Base-by-base conservation (phyloP, 2,888 invertebrate species). In the Ptychoptera albimana region DNA sequence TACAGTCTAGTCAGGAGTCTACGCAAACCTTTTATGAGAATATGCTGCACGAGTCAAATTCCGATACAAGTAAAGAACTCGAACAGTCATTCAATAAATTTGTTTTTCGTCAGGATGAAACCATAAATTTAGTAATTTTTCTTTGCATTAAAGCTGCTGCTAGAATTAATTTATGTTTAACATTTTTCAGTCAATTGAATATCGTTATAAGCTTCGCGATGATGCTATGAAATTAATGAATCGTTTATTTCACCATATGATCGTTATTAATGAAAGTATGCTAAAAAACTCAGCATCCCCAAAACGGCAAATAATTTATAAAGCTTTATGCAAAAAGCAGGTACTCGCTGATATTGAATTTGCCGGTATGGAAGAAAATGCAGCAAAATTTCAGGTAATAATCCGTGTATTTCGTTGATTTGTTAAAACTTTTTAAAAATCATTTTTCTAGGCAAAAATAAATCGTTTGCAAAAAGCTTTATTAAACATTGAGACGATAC, bases 41-140 rank as follows among this genome's bases (percentile, higher is more conserved):
- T 42, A 16, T 42, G 14, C 16, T 42, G n/a, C 30, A 34, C 8
- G 34, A n/a, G 12, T 16, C 42, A n/a, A 42, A 42, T 42, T 42
- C 34, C 7, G n/a, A 34, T 11, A 35, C 42, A 16, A 42, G 34
- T 4, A 34, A 42, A 23, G 15, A 12, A 13, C 23, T 42, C 11
- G 42, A 42, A 16, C 16, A 23, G 1, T 2, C 16, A 16, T 15
- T 16, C 13, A 8, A 23, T 8, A 16, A 34, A 35, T 42, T 42
- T 34, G 12, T 35, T 14, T 42, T 15, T 12, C 34, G 34, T 2
- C 16, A 23, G 8, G 34, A 42, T 34, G 42, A 42, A n/a, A 12
- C 4, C 2, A 36, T 13, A 13, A 36, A 36, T 36, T 12, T 12
- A 12, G 12, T 30, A 12, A 16, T 23, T 23, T 23, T 5, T 23